Evolutionary conservation across 2,113 vertebrate species (phyloP).

Genomic region (Accipiter virgatus): DNA sequence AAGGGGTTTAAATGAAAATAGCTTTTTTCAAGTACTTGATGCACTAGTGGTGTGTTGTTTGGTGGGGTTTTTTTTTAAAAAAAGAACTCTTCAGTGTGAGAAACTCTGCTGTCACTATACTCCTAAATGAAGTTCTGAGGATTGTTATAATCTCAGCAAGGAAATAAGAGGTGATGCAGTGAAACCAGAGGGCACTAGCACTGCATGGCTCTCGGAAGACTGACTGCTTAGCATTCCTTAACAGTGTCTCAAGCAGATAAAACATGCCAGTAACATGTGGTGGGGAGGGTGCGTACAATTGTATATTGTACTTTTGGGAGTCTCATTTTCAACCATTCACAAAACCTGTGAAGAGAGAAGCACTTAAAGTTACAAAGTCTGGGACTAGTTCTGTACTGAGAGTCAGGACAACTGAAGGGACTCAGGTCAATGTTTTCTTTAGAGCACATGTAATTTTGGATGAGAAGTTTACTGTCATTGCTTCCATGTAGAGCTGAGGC

Average conservation of each 20-base stretch:
- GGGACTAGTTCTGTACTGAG: not conserved
- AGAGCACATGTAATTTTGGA: not conserved
- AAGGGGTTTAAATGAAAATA: not conserved
- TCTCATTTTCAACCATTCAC: not conserved
- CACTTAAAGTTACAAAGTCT: not conserved
- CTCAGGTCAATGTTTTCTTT: not conserved
- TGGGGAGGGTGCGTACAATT: not conserved
- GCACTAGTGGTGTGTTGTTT: not conserved
- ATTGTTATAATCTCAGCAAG: not conserved
- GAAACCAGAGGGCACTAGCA: not conserved
- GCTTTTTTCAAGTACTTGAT: not conserved
- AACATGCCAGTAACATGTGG: not conserved
- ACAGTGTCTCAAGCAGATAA: not conserved
- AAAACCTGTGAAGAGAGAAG: not conserved
- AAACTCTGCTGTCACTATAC: not conserved
- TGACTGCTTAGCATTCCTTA: not conserved
- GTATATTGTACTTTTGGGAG: not conserved
- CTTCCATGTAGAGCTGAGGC: not conserved
- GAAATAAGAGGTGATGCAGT: not conserved
- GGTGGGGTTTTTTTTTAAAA: not conserved
- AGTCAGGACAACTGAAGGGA: not conserved
- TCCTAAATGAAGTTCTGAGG: not conserved
- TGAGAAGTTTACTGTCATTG: not conserved
- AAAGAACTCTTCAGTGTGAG: not conserved
- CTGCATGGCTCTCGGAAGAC: not conserved